Base-by-base conservation (phyloP, 2,797 vertebrate genomes). In the Coluber constrictor region DNA sequence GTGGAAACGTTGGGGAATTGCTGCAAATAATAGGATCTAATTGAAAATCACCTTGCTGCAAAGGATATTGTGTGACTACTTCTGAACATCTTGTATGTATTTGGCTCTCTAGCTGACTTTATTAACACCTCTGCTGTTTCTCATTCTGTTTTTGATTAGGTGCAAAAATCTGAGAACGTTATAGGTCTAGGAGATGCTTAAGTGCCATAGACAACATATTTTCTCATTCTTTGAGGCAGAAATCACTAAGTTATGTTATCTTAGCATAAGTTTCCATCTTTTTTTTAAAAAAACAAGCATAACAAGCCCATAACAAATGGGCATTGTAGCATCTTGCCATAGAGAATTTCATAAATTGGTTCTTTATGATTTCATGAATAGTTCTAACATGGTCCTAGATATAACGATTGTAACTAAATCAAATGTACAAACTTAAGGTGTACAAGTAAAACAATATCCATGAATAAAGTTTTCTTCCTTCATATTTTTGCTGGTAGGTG, bases 81-180 rank as follows among this genome's bases (percentile, higher is more conserved):
- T 29, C 32, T 55, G 59, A 91, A 66, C 87, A 25, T 47, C 23
- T 86, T 94, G 94, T 89, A 91, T 88, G 90, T 90, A n/a, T 93
- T 91, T 91, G 92, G 13, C 18, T 70, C 32, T 32, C 51, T 3
- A 94, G 66, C 18, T 83, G 93, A 1, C 5, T 13, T 79, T 1
- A 5, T 86, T n/a, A n/a, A 27, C 12, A 1, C 37, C 10, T 27
- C 27, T 37, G 56, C 0, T 15, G 0, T 70, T 66, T 86, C 60
- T 74, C 15, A 3, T 59, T 90, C 55, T 87, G 32, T 51, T 20
- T 59, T 32, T 70, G 79, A 51, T 60, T 51, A 83, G 47, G 25
- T 86, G 51, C 13, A 91, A 57, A 70, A 37, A 59, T 32, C n/a
- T 56, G 70, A 51, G 23, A 89, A 83, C 7, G 47, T 89, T 83